A percentile compares a stretch with the other conserved stretches of the same genome.
These are phyloP conservation scores for Enteromius treurensis DNA, from an alignment of 2,797 vertebrate genomes.

Conservation along the genomic window DNA sequence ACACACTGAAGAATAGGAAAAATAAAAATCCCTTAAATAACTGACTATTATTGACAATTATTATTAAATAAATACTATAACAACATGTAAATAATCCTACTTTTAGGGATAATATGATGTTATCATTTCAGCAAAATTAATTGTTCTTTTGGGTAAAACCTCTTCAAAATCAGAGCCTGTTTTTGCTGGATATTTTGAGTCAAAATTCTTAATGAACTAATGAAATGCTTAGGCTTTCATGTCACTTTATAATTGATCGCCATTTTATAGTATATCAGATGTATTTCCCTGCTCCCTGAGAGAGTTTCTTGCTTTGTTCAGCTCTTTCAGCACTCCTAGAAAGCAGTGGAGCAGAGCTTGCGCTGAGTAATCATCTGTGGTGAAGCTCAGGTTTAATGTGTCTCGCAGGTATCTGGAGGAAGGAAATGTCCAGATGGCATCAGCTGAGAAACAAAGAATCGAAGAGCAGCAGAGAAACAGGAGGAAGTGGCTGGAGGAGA, in stretches of 20 bases:
- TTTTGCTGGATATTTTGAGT: background rate
- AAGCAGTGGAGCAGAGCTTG: background rate
- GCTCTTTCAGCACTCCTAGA: background rate
- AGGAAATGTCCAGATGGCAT: conserved; percentile 90
- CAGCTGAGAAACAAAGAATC: conserved; percentile 92
- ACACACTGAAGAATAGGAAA: too few relatives aligned
- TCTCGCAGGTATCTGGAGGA: conserved; percentile 89
- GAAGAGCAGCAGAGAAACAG: conserved; percentile 92
- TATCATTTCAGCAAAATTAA: background rate
- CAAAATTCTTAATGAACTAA: background rate
- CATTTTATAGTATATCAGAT: background rate
- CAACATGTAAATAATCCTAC: too few relatives aligned
- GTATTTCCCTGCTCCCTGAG: background rate
- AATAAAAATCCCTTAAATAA: too few relatives aligned
- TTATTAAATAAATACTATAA: too few relatives aligned
- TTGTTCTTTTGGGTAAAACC: background rate
- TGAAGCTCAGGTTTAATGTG: conserved; percentile 8
- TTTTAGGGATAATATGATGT: background rate
- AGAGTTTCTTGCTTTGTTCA: background rate
- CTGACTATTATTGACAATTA: too few relatives aligned
- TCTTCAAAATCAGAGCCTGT: background rate
- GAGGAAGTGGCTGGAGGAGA: conserved; percentile 93
- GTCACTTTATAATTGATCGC: background rate
- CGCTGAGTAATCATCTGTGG: background rate
- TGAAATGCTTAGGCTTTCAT: background rate